phyloP scores from a whole-genome alignment of 2,888 invertebrate species.

The Phragmatobia fuliginosa region DNA sequence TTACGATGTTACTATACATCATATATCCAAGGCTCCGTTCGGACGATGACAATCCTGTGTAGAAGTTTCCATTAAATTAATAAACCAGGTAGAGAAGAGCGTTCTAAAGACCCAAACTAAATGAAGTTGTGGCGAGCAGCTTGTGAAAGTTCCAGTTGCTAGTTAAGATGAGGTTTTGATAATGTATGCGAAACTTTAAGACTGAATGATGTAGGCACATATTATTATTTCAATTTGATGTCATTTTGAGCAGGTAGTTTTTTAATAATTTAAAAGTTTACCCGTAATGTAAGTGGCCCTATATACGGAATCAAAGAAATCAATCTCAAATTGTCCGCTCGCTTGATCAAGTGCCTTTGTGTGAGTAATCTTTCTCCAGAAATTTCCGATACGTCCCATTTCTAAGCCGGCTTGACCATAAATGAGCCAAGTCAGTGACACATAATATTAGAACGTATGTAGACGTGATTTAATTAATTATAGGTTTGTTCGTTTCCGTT shows the following conservation, averaged over 20 bases:
- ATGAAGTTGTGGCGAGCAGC: neutral
- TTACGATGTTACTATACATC: conserved; percentile 63
- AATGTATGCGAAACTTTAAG: too few relatives aligned
- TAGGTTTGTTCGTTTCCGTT: conserved; percentile 52
- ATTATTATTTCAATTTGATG: neutral
- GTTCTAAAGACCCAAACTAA: neutral
- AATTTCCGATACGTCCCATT: conserved; percentile 58
- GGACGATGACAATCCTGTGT: conserved; percentile 59
- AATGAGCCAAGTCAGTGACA: neutral
- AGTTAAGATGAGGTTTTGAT: neutral
- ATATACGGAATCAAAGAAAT: conserved; percentile 75
- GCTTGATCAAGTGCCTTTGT: conserved; percentile 69
- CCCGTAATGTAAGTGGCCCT: conserved; percentile 71
- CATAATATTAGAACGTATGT: conserved; percentile 3
- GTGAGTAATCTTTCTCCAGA: conserved; percentile 66
- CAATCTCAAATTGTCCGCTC: conserved; percentile 67
- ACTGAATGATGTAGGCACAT: neutral
- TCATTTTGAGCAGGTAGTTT: too few relatives aligned
- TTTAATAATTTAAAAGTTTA: conserved; percentile 31
- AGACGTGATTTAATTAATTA: conserved; percentile 44
- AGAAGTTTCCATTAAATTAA: neutral
- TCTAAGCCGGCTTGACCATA: conserved; percentile 24
- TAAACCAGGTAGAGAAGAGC: neutral
- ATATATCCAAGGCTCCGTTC: conserved; percentile 59
- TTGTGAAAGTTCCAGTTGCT: neutral